Evolutionary conservation across 1,140 invertebrate species (phyloP).

Genomic region (Drosophila willistoni): DNA sequence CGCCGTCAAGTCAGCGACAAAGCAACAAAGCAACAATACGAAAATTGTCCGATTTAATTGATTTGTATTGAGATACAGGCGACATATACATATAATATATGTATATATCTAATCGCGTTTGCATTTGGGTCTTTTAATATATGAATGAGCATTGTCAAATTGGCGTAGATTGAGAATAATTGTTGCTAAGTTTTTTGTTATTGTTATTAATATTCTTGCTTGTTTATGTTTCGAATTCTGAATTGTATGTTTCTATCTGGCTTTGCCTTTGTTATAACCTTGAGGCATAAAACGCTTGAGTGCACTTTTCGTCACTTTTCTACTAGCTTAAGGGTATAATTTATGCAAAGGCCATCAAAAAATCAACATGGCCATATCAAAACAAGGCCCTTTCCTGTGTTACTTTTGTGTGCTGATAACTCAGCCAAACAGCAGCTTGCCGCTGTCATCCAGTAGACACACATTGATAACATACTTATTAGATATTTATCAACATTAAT

Average conservation of each 20-base stretch:
- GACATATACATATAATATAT: conserved; percentile 33
- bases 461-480: conserved; percentile 5
- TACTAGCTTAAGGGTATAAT: too few relatives aligned
- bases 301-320: too few relatives aligned
- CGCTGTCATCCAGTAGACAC: not conserved
- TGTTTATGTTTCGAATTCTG: not conserved
- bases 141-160: conserved; percentile 60
- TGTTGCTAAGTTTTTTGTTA: conserved; percentile 28
- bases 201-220: not conserved
- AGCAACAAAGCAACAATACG: conserved; percentile 18
- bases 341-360: too few relatives aligned
- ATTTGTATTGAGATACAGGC: conserved; percentile 69
- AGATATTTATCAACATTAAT: conserved; percentile 6
- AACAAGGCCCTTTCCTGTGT: too few relatives aligned
- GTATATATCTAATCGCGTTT: conserved; percentile 30
- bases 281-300: not conserved
- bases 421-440: not conserved
- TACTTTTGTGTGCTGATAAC: not conserved
- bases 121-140: conserved; percentile 44
- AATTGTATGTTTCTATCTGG: not conserved
- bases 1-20: conserved; percentile 40
- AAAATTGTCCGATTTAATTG: conserved; percentile 68
- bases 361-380: too few relatives aligned
- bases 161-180: conserved; percentile 74
- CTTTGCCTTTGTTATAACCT: conserved; percentile 8